Evolutionary conservation across 2,797 vertebrate species (phyloP).

Genomic region (Pseudocheirus occidentalis): DNA sequence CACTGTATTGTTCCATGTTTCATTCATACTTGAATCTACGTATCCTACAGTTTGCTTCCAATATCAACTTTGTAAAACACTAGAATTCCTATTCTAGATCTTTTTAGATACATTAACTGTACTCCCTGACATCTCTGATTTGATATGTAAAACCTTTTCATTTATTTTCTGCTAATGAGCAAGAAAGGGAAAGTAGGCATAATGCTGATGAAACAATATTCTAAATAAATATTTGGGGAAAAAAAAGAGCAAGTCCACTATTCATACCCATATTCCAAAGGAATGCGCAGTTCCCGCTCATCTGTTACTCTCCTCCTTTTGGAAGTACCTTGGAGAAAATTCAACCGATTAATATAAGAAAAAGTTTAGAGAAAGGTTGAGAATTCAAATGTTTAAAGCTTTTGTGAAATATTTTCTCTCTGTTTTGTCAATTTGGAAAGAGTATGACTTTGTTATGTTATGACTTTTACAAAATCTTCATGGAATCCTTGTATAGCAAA

Average conservation of each 20-base stretch:
- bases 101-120: background rate
- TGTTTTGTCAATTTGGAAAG: background rate
- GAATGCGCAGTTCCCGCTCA: constrained; percentile 90
- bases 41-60: background rate
- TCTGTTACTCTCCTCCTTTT: constrained; percentile 93
- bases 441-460: background rate
- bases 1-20: background rate
- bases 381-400: constrained; percentile 38
- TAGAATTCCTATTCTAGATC: constrained; percentile 26
- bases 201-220: background rate
- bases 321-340: constrained; percentile 87
- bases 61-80: constrained; percentile 37
- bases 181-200: constrained; percentile 23
- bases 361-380: constrained; percentile 47
- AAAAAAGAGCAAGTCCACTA: constrained; percentile 1
- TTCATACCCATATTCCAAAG: constrained; percentile 94
- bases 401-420: background rate
- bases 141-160: background rate
- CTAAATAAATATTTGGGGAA: background rate
- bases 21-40: background rate
- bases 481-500: background rate
- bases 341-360: constrained; percentile 70
- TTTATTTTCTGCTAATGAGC: constrained; percentile 4
- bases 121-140: background rate
- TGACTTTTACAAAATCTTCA: background rate